Conservation (phyloP, 2,113 vertebrate species). For the Microcebus griseorufus region DNA sequence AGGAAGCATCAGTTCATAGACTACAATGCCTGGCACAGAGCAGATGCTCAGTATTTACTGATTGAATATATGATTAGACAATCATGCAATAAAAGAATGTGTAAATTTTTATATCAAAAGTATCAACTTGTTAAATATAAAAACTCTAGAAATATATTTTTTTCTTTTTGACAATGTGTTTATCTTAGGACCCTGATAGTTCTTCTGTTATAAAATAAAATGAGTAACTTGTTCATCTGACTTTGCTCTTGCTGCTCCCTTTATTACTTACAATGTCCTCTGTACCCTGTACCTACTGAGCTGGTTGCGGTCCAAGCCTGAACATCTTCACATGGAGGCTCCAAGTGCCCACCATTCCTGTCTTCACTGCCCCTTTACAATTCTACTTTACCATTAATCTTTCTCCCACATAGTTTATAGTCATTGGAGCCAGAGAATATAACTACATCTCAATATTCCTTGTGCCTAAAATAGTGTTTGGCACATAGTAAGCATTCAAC, state of each 20-base stretch:
- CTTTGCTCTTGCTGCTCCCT: neutral
- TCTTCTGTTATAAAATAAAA: neutral
- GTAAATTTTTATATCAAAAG: neutral
- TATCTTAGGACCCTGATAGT: neutral
- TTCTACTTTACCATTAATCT: neutral
- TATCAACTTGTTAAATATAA: conserved; percentile 39
- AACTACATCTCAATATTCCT: neutral
- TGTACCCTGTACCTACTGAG: neutral
- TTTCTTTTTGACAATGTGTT: neutral
- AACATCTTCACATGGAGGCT: neutral
- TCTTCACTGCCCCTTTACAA: neutral
- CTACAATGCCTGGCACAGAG: neutral
- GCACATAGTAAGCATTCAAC: neutral
- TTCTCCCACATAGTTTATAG: neutral
- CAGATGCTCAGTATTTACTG: neutral
- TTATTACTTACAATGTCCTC: neutral
- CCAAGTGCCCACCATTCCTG: neutral
- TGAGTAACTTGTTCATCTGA: neutral
- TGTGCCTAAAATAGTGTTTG: neutral
- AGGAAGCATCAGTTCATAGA: neutral
- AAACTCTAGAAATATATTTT: neutral
- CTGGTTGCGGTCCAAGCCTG: neutral
- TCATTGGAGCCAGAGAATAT: neutral
- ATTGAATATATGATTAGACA: neutral
- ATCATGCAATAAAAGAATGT: neutral